These are phyloP conservation scores for Drosophila subpulchrella DNA, from an alignment of 1,140 invertebrate species.

Conservation along the genomic window DNA sequence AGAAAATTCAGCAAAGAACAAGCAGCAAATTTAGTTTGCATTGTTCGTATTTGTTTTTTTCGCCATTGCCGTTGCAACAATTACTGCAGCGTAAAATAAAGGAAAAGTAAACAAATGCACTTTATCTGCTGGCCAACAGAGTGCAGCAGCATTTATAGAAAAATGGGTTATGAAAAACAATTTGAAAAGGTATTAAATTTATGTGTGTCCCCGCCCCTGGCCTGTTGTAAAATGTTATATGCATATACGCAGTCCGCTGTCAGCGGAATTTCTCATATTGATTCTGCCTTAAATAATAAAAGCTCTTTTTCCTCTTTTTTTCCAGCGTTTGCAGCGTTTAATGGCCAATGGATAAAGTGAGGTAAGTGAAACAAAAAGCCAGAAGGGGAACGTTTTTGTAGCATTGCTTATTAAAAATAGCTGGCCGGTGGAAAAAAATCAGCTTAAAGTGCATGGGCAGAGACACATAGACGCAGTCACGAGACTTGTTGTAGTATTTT, in stretches of 20 bases:
- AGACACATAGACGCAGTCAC: slow-evolving; percentile 19
- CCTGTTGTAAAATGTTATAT: slow-evolving; percentile 58
- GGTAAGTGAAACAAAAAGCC: slow-evolving; percentile 53
- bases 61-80: slow-evolving; percentile 33
- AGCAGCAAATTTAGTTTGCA: not conserved
- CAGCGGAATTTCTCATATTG: slow-evolving; percentile 66
- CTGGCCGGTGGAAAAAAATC: slow-evolving; percentile 35
- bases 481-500: slow-evolving; percentile 60
- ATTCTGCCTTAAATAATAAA: slow-evolving; percentile 70
- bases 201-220: slow-evolving; percentile 47
- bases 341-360: slow-evolving; percentile 55
- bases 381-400: slow-evolving; percentile 14
- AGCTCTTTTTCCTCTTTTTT: slow-evolving; percentile 14
- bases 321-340: slow-evolving; percentile 22
- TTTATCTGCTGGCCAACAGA: slow-evolving; percentile 65
- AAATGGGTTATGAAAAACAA: slow-evolving; percentile 61
- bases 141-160: slow-evolving; percentile 45
- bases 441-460: slow-evolving; percentile 48
- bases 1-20: not conserved
- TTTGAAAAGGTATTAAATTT: slow-evolving; percentile 72
- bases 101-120: slow-evolving; percentile 43
- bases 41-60: slow-evolving; percentile 29
- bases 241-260: slow-evolving; percentile 35
- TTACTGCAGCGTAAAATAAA: slow-evolving; percentile 34
- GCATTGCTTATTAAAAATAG: slow-evolving; percentile 70